A percentile compares a stretch with the other conserved stretches of the same genome.
Conservation (phyloP, 2,113 vertebrate species). For the Tetrax tetrax region DNA sequence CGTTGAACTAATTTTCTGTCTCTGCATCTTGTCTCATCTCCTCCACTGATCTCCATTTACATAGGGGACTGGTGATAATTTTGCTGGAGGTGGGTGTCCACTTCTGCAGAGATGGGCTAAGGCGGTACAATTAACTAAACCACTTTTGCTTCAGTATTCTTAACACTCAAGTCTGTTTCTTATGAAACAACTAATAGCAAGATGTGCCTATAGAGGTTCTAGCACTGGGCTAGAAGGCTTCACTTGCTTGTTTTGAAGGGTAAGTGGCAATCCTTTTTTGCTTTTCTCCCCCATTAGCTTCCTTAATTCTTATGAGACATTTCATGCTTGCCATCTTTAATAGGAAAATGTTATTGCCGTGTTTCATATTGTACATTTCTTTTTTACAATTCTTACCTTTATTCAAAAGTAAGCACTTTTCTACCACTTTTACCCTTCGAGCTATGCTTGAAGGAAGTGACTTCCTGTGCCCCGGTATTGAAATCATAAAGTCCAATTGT, state of each 20-base stretch:
- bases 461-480: background rate
- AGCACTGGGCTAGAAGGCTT: background rate
- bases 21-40: background rate
- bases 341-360: background rate
- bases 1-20: background rate
- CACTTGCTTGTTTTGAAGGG: background rate
- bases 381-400: background rate
- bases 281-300: background rate
- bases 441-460: background rate
- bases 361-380: background rate
- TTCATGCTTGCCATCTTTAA: background rate
- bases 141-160: background rate
- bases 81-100: background rate
- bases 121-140: background rate
- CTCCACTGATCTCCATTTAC: background rate
- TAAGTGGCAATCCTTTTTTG: background rate
- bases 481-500: background rate
- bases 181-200: background rate
- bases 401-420: background rate
- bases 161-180: background rate
- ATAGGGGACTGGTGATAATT: background rate
- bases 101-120: background rate
- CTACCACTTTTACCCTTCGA: background rate
- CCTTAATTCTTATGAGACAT: background rate
- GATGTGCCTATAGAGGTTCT: background rate